phyloP scores from a whole-genome alignment of 2,888 invertebrate species.

The Palloptera scutellata region DNA sequence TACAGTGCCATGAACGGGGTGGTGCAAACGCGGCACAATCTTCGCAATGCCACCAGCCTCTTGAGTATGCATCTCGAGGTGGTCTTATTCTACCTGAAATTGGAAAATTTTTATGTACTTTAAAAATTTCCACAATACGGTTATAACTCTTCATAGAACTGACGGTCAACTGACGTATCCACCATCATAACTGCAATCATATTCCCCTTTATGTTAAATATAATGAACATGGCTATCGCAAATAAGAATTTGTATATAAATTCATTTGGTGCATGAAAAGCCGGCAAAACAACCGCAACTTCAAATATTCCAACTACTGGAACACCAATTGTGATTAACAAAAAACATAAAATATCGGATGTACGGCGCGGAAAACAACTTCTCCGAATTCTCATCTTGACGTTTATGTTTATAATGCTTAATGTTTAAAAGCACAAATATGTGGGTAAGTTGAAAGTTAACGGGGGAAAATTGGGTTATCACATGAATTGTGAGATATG shows the following conservation, averaged over 20 bases:
- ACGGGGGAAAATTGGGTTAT: too few species aligned
- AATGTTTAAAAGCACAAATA: too few species aligned
- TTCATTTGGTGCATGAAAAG: slow-evolving; percentile 68
- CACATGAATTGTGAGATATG: too few species aligned
- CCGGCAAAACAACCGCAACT: slow-evolving; percentile 77
- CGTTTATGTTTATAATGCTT: too few species aligned
- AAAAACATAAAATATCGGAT: slow-evolving; percentile 51
- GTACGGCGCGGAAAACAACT: slow-evolving; percentile 49
- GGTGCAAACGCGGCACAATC: slow-evolving; percentile 77
- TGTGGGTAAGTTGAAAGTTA: too few species aligned
- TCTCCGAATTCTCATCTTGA: slow-evolving; percentile 46
- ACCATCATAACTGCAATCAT: slow-evolving; percentile 77
- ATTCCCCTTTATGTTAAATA: slow-evolving; percentile 80
- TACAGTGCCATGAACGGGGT: slow-evolving; percentile 91
- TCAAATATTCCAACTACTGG: slow-evolving; percentile 57
- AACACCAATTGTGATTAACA: slow-evolving; percentile 46
- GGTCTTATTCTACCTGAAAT: slow-evolving; percentile 44
- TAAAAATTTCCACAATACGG: neutral
- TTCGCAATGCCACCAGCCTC: slow-evolving; percentile 77
- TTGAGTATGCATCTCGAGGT: slow-evolving; percentile 31
- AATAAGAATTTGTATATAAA: slow-evolving; percentile 69
- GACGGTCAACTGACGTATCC: slow-evolving; percentile 76
- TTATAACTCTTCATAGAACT: slow-evolving; percentile 38
- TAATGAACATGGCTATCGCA: slow-evolving; percentile 72
- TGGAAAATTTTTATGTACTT: slow-evolving; percentile 13